Percentiles rank a stretch among this genome's conserved stretches.
These are phyloP conservation scores for Ctenopoma multispine DNA, from an alignment of 2,797 vertebrate genomes.

Conservation along the genomic window DNA sequence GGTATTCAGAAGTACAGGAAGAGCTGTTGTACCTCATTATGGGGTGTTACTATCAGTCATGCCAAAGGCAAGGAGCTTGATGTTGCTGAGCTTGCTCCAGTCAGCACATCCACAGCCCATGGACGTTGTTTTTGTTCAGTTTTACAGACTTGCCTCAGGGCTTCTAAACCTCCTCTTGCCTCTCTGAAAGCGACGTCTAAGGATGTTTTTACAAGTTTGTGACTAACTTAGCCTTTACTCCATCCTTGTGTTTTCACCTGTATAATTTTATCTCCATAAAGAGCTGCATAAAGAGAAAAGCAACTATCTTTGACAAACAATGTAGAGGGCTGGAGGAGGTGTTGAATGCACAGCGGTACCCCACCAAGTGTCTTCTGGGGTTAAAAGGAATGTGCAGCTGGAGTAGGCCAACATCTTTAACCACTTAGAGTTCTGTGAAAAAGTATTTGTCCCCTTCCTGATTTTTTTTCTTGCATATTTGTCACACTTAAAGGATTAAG, in stretches of 20 bases:
- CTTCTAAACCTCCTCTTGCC: conserved; percentile 28
- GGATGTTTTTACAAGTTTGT: conserved; percentile 52
- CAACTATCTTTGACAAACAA: conserved; percentile 34
- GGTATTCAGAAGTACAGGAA: background rate
- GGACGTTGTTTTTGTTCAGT: conserved; percentile 52
- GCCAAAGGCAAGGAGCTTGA: conserved; percentile 24
- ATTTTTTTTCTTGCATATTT: too few species aligned
- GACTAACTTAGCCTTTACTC: conserved; percentile 18
- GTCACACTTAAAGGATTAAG: too few species aligned
- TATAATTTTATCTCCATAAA: conserved; percentile 14
- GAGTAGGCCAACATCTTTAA: conserved; percentile 71
- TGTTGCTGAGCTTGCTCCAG: conserved; percentile 66
- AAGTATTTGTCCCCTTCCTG: too few species aligned
- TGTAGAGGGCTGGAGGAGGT: background rate
- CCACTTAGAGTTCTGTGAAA: conserved; percentile 50
- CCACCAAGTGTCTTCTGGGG: conserved; percentile 40
- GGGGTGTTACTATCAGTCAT: conserved; percentile 33
- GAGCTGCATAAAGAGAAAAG: background rate
- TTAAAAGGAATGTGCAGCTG: conserved; percentile 71
- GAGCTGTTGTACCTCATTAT: conserved; percentile 17
- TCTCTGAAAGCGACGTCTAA: conserved; percentile 24
- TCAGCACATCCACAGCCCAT: conserved; percentile 67
- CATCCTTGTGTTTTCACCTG: conserved; percentile 14
- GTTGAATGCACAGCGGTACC: conserved; percentile 4
- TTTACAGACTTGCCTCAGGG: conserved; percentile 27